Conservation (phyloP, 2,888 invertebrate species). For the Heliconius cydno region DNA sequence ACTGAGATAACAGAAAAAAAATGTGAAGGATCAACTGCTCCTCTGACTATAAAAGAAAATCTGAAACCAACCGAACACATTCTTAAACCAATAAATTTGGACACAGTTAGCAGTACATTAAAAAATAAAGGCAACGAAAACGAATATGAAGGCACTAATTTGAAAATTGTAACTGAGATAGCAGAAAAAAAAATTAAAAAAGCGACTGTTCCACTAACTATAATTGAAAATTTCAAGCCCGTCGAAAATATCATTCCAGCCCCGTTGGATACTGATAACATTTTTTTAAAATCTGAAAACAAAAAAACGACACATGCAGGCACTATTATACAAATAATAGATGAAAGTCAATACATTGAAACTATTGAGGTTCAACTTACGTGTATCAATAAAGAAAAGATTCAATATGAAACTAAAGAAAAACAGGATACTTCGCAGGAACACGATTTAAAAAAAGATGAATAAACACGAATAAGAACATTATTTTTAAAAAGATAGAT, state of each 20-base stretch:
- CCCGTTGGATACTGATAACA: neutral
- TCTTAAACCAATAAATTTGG: neutral
- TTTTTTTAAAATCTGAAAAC: neutral
- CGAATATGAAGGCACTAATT: neutral
- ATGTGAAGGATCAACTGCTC: neutral
- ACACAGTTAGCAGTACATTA: neutral
- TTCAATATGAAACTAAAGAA: neutral
- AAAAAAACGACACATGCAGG: neutral
- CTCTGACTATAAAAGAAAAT: neutral
- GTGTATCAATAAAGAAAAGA: neutral
- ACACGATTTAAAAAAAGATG: neutral
- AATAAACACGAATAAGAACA: neutral
- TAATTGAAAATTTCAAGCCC: neutral
- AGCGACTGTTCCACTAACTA: neutral
- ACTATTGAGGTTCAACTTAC: neutral
- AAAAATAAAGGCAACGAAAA: neutral
- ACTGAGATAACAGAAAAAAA: neutral
- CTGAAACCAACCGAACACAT: neutral
- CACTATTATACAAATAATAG: neutral
- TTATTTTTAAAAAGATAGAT: neutral
- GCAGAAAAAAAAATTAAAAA: neutral
- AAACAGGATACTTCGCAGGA: neutral
- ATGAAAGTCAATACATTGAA: slow-evolving; percentile 3
- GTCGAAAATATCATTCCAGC: neutral
- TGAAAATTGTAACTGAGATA: neutral